Percentiles rank a stretch among this genome's conserved stretches.
phyloP scores from a whole-genome alignment of 2,888 invertebrate genomes.

The Mallateleia sp. region DNA sequence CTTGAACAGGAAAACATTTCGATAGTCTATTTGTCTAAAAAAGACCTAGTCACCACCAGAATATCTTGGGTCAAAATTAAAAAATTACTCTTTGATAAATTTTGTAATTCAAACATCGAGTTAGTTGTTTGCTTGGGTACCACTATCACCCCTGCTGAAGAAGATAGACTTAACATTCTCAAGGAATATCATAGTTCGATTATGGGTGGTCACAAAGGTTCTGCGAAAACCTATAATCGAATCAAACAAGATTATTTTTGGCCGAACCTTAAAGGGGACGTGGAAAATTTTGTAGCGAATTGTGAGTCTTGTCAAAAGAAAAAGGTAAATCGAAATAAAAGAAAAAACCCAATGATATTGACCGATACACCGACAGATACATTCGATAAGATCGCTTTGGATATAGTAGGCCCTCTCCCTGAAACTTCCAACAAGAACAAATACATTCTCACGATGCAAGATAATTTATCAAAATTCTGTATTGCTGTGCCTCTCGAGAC shows the following conservation, averaged over 20 bases:
- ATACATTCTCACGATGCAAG: not conserved
- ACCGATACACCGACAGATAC: conserved; percentile 1
- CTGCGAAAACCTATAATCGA: not conserved
- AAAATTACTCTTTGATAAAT: no score
- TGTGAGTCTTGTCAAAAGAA: conserved; percentile 25
- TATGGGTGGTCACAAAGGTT: not conserved
- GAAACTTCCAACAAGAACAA: not conserved
- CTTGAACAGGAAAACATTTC: no score
- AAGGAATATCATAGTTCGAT: not conserved
- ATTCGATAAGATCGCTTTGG: conserved; percentile 13
- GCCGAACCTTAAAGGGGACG: conserved; percentile 6
- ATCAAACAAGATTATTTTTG: not conserved
- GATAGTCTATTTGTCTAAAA: no score
- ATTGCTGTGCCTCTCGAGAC: not conserved
- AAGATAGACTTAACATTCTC: not conserved
- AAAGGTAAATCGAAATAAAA: not conserved
- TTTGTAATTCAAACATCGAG: no score
- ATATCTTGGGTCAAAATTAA: no score
- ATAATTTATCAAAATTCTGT: not conserved
- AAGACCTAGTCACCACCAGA: no score
- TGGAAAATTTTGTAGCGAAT: not conserved
- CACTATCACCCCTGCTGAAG: not conserved
- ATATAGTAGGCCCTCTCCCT: conserved; percentile 9
- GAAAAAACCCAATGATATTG: conserved; percentile 21
- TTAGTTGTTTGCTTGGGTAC: not conserved